Evolutionary conservation across 2,113 vertebrate species (phyloP), one percentile per base, ranked within the genome.

Genomic region (Pelvicachromis taeniatus): DNA sequence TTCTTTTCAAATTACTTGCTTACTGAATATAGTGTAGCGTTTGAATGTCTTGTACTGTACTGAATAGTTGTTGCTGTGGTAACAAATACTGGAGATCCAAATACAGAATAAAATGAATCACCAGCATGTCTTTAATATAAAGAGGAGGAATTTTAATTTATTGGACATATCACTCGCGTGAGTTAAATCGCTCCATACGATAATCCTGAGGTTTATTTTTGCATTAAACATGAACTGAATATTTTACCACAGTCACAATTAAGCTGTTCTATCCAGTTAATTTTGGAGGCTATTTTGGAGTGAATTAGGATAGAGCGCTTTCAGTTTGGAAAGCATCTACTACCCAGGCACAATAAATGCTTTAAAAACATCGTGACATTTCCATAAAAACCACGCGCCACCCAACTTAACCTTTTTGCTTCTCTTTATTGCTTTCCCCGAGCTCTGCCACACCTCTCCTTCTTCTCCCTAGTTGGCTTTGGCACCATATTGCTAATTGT

Each of bases 401-500:
- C 42, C 50, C 68, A 84, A 56, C 40, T 81, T 81, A 81, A 85
- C 82, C 85, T 86, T 86, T 86, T 78, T 53, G 6, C 50, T 85
- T 77, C 38, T 61, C 78, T 86, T 86, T 65, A 82, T 83, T 77
- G 29, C 54, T 33, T 63, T 54, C 31, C 53, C 29, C 12, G 7
- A 26, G 82, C 78, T 77, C 84, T 63, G 73, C 75, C 80, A 78
- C 56, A 53, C 65, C 38, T n/a, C 56, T 77, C 16, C 50, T 55
- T 59, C 73, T 56, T 65, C 77, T 31, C 81, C 73, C 26, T 11
- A 17, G 45, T 75, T 78, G 78, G 63, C 65, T 79, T 59, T 80
- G 85, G 83, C 86, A 84, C 58, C 77, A 80, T 68, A 70, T 87
- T 77, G 73, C 82, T 89, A 92, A 91, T 92, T 89, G 89, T 88